These are phyloP conservation scores for Platerodrilus igneus DNA, from an alignment of 2,888 invertebrate species.

Conservation along the genomic window DNA sequence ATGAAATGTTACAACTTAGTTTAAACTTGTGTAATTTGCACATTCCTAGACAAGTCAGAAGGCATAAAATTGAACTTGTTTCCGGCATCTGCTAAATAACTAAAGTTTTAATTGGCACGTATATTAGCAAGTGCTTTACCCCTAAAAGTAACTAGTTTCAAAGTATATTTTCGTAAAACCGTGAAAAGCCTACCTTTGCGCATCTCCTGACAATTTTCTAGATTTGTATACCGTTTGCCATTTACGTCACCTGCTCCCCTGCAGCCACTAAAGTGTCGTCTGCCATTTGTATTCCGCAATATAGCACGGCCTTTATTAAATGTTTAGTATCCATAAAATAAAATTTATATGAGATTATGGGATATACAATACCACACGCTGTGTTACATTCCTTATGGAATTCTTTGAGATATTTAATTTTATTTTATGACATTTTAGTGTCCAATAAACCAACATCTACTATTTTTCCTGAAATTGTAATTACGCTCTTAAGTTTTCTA, in stretches of 20 bases:
- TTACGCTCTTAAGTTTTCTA: too few species aligned
- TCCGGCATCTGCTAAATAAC: background rate
- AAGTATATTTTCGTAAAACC: too few species aligned
- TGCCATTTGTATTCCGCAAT: slow-evolving; percentile 19
- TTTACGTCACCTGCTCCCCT: slow-evolving; percentile 20
- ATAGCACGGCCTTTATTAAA: slow-evolving; percentile 23
- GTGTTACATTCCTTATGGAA: slow-evolving; percentile 20
- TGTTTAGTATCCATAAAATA: slow-evolving; percentile 24
- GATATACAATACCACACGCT: slow-evolving; percentile 17
- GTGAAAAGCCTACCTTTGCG: background rate
- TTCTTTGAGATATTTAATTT: slow-evolving; percentile 22
- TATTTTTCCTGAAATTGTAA: too few species aligned
- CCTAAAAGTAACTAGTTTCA: too few species aligned
- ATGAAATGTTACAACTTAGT: slow-evolving; percentile 24
- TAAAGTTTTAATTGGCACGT: slow-evolving; percentile 8
- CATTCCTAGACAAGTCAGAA: slow-evolving; percentile 12
- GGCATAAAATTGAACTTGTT: slow-evolving; percentile 10
- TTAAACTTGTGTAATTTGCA: slow-evolving; percentile 22
- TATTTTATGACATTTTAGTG: slow-evolving; percentile 18
- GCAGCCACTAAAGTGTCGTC: slow-evolving; percentile 18
- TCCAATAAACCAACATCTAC: too few species aligned
- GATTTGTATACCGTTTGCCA: slow-evolving; percentile 17
- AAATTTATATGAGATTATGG: slow-evolving; percentile 22
- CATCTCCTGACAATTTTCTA: slow-evolving; percentile 7
- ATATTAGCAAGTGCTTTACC: too few species aligned